Evolutionary conservation across 2,888 invertebrate species (phyloP), one percentile per base, ranked within the genome.

Genomic region (Lomographa bimaculata): DNA sequence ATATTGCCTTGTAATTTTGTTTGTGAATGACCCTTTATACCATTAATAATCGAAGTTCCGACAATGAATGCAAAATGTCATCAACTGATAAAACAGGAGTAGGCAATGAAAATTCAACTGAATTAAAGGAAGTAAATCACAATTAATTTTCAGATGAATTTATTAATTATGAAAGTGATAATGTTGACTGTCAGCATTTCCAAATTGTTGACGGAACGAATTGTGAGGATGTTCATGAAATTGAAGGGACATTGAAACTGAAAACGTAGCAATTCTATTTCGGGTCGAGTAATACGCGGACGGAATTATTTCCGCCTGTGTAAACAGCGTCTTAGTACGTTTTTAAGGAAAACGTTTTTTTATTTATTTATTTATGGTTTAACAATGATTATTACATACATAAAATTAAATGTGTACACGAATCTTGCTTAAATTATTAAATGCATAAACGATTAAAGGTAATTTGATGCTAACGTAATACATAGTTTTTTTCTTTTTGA

Each of bases 21-120:
- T 47, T 29, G 49, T 36, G 43, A 56, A 39, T 48, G 50, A 34
- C 35, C 46, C 26, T 44, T 26, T 35, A 39, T 21, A 44, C 56
- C 46, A 60, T 60, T 49, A 55, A 55, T 61, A 44, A 56, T 35
- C 40, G 35, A 47, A 43, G 42, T 35, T 24, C 2, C 10, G 10
- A 30, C 32, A 35, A 49, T 55, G 55, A 62, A 60, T 47, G 45
- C 51, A 21, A 34, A 46, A 60, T 51, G 39, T 43, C 43, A 44
- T 51, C 47, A 23, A 47, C 36, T 21, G 37, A 50, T 51, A 40
- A 50, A 49, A 50, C 37, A 48, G 38, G 29, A 7, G 7, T 7
- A 7, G 5, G 7, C n/a, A 12, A 33, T 18, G 8, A 23, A 16
- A 26, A 32, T 3, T 8, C 7, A 21, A 21, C n/a, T 5, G 8